phyloP scores from a whole-genome alignment of 2,797 vertebrate species.

The Craterocephalus amniculus region DNA sequence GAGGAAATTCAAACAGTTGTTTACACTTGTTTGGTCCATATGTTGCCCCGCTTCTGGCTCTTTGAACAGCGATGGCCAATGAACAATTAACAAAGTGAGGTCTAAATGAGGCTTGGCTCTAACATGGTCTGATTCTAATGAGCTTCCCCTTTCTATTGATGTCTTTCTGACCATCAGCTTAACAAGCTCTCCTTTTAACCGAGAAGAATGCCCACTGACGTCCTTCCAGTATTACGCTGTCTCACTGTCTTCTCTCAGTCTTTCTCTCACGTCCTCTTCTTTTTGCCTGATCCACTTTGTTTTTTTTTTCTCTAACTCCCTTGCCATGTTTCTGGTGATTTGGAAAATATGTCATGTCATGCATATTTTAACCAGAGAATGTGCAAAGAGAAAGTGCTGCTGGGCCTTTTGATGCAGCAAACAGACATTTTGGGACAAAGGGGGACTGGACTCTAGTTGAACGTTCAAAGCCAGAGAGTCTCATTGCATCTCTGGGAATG shows the following conservation, averaged over 20 bases:
- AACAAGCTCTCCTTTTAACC: slow-evolving; percentile 72
- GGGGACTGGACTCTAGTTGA: neutral
- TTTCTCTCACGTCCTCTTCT: slow-evolving; percentile 24
- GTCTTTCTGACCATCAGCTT: slow-evolving; percentile 57
- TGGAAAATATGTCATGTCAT: slow-evolving; percentile 50
- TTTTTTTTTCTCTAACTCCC: slow-evolving; percentile 26
- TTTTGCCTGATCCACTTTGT: slow-evolving; percentile 30
- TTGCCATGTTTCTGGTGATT: slow-evolving; percentile 37
- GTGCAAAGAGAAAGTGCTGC: slow-evolving; percentile 28
- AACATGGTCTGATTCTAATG: slow-evolving; percentile 54
- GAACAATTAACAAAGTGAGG: slow-evolving; percentile 35
- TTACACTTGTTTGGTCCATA: slow-evolving; percentile 7
- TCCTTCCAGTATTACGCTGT: slow-evolving; percentile 40
- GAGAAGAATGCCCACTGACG: slow-evolving; percentile 55
- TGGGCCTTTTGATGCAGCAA: slow-evolving; percentile 23
- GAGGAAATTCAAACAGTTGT: neutral
- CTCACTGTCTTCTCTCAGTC: slow-evolving; percentile 22
- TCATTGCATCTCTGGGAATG: neutral
- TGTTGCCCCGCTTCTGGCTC: slow-evolving; percentile 15
- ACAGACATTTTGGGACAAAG: slow-evolving; percentile 20
- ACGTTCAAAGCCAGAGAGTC: neutral
- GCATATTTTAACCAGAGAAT: slow-evolving; percentile 53
- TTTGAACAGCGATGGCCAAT: slow-evolving; percentile 24
- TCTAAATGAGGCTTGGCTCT: slow-evolving; percentile 49
- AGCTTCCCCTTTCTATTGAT: slow-evolving; percentile 42